A percentile compares a stretch with the other conserved stretches of the same genome.
These are phyloP conservation scores for Trachelus stipa DNA, from an alignment of 2,888 invertebrate species.

Conservation along the genomic window DNA sequence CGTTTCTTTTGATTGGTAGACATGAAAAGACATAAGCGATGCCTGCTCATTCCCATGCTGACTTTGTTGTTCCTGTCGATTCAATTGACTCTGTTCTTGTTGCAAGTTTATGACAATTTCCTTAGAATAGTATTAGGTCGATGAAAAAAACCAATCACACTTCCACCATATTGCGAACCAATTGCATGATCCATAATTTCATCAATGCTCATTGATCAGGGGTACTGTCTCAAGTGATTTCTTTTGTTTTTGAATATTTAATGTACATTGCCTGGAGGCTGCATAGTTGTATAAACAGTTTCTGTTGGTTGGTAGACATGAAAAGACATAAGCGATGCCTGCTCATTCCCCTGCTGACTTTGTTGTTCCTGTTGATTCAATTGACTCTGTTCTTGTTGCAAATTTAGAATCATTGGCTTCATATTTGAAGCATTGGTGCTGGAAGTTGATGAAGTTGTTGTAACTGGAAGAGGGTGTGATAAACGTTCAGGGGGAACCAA, in stretches of 20 bases:
- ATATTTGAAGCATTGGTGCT: slow-evolving; percentile 36
- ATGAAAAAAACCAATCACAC: too few relatives aligned
- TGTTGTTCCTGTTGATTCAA: slow-evolving; percentile 29
- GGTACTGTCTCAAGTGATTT: too few relatives aligned
- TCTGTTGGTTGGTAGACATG: slow-evolving; percentile 56
- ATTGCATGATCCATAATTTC: too few relatives aligned
- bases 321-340: slow-evolving; percentile 50
- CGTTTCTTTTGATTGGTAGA: slow-evolving; percentile 53
- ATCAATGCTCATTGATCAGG: too few relatives aligned
- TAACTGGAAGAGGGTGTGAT: slow-evolving; percentile 48
- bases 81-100: slow-evolving; percentile 34
- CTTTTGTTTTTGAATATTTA: slow-evolving; percentile 35
- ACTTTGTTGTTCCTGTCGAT: slow-evolving; percentile 27
- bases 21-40: slow-evolving; percentile 54
- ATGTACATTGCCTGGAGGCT: slow-evolving; percentile 44
- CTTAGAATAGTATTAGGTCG: too few relatives aligned
- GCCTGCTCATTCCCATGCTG: slow-evolving; percentile 41
- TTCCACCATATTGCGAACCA: too few relatives aligned
- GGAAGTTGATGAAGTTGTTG: slow-evolving; percentile 27
- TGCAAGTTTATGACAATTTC: slow-evolving; percentile 8
- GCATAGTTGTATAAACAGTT: slow-evolving; percentile 52
- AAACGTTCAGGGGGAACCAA: slow-evolving; percentile 57
- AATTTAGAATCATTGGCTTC: background rate
- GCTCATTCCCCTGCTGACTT: slow-evolving; percentile 39
- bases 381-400: slow-evolving; percentile 34